Evolutionary conservation across 92 coral and sea anemone species (phyloP), one percentile per base, ranked within the genome.

Genomic region (Bergia sp.): DNA sequence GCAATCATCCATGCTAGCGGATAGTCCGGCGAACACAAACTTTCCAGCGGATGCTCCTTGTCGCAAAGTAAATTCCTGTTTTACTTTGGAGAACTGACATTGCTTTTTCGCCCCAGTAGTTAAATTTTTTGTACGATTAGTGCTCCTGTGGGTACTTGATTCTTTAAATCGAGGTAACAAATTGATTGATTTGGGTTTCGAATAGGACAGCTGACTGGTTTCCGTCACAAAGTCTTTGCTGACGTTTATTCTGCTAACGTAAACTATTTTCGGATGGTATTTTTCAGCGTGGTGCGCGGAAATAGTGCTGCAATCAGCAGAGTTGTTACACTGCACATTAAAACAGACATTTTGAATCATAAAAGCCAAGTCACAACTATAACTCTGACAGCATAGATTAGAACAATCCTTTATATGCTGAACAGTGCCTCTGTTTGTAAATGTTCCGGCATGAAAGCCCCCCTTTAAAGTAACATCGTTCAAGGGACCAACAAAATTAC

Each of bases 21-120:
- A 93, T 57, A 82, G 90, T 16, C 86, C 87, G 43, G 93, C 88
- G 66, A 90, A 93, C 16, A 88, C 61, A 86, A 94, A 95, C 73
- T 91, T 91, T n/a, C 99, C 98, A 64, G 99, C 94, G 5, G 90
- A 87, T 67, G 91, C 90, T 29, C 99, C 99, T 42, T 96, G 97
- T 29, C 91, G 94, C 29, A 95, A 57, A 18, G 93, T 96, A 79
- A 88, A 93, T 55, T 93, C 95, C 43, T 86, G 81, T 47, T 81
- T 64, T 37, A 93, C 94, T 3, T 79, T 73, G 36, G 94, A 89
- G 53, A 95, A 95, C 83, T 91, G 91, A 41, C 93, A 91, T n/a
- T 84, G 18, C 45, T 10, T 44, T 65, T 44, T 16, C n/a, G 12
- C 7, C 5, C 21, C n/a, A 44, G 21, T 29, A 39, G 47, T 36